phyloP scores from a whole-genome alignment of 2,113 vertebrate genomes.

The Globicephala melas region DNA sequence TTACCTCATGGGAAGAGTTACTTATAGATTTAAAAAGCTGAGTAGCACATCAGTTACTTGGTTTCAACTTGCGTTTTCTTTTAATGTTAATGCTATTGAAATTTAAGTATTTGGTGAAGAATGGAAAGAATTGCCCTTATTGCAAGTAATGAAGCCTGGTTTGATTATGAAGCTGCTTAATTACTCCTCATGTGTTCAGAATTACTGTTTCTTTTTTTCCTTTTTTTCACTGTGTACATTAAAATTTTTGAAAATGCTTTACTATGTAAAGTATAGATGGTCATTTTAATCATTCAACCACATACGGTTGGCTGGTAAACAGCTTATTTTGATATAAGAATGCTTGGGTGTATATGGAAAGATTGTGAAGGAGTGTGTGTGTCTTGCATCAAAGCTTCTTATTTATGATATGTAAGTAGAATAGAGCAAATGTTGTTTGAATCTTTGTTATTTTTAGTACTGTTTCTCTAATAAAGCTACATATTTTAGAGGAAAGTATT shows the following conservation, averaged over 20 bases:
- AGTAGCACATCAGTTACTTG: slow-evolving; percentile 61
- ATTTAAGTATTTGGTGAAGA: slow-evolving; percentile 28
- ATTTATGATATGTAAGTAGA: slow-evolving; percentile 86
- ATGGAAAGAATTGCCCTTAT: slow-evolving; percentile 61
- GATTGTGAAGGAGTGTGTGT: slow-evolving; percentile 78
- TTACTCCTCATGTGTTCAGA: slow-evolving; percentile 68
- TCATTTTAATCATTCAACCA: slow-evolving; percentile 82
- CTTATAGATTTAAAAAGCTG: slow-evolving; percentile 65
- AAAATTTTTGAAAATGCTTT: slow-evolving; percentile 84
- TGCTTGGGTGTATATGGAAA: slow-evolving; percentile 73
- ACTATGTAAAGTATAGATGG: slow-evolving; percentile 86
- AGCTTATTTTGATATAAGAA: slow-evolving; percentile 79
- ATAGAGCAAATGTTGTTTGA: slow-evolving; percentile 82
- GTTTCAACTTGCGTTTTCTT: slow-evolving; percentile 76
- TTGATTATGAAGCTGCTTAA: slow-evolving; percentile 82
- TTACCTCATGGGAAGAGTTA: slow-evolving; percentile 81
- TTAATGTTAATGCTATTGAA: slow-evolving; percentile 57
- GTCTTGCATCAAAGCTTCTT: slow-evolving; percentile 82
- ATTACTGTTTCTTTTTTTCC: slow-evolving; percentile 62
- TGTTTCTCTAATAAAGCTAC: slow-evolving; percentile 85
- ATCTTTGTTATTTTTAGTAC: slow-evolving; percentile 86
- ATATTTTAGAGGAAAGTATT: slow-evolving; percentile 84
- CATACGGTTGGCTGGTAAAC: slow-evolving; percentile 79
- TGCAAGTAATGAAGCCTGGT: slow-evolving; percentile 70
- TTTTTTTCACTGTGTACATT: slow-evolving; percentile 81